Evolutionary conservation across 2,797 vertebrate genomes (phyloP), one percentile per base, ranked within the genome.

Genomic region (Eremophila alpestris): DNA sequence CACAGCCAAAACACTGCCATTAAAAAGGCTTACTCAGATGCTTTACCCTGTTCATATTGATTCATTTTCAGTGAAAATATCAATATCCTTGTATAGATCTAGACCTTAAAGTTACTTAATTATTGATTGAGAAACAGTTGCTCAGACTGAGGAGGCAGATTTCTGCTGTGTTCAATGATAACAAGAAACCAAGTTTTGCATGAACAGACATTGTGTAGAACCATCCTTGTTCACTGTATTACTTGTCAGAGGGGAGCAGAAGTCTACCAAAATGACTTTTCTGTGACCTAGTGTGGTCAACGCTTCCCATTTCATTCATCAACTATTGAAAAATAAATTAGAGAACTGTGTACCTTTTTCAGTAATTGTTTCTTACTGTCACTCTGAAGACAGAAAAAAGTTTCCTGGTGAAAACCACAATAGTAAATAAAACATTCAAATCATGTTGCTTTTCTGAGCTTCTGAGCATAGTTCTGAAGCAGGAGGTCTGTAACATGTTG

Each of bases 71-170:
- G 98, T 97, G 97, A 97, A 99, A 99, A 99, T 99, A 98, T 99
- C 99, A 98, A 99, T 99, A 99, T 96, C 95, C 98, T 98, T 97
- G 94, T 98, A 99, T 98, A 97, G 98, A 98, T 98, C 89, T 95
- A 96, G 98, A 97, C 98, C 98, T 98, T 98, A 97, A 98, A 98
- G 98, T 98, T 98, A 97, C 97, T 98, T 98, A 98, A 98, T 98
- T 98, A 99, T 99, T 99, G 99, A 99, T 99, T 97, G 97, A 94
- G 94, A 97, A 97, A 97, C 95, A 97, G 98, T 98, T 96, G 98
- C 97, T 97, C 94, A 95, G 97, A 95, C 96, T 96, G 98, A 98
- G 98, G 97, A 98, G 98, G 98, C 98, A 98, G 98, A 96, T 97
- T 97, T 98, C 96, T 95, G 93, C 94, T 97, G 96, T 93, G 97